These are phyloP conservation scores for Vespertilio murinus DNA, from an alignment of 2,797 vertebrate species.

Conservation along the genomic window DNA sequence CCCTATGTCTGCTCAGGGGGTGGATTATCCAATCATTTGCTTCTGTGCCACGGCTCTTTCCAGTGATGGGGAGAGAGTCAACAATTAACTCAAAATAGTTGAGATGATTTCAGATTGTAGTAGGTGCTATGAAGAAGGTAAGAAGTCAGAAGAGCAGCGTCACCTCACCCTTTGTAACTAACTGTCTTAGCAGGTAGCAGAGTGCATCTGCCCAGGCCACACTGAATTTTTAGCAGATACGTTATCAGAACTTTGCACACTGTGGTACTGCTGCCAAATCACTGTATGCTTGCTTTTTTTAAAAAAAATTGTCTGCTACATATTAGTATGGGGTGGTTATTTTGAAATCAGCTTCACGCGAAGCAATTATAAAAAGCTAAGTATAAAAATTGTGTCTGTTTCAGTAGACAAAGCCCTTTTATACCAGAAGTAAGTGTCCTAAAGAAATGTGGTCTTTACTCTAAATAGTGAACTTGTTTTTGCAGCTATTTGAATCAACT, in stretches of 20 bases:
- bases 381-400: background rate
- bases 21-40: background rate
- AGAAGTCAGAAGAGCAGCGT: background rate
- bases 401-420: background rate
- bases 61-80: background rate
- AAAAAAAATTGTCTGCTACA: background rate
- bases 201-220: background rate
- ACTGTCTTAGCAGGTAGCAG: background rate
- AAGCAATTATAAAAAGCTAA: constrained; percentile 28
- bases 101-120: background rate
- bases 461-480: background rate
- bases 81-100: background rate
- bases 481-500: background rate
- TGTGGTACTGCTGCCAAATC: constrained; percentile 26
- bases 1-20: background rate
- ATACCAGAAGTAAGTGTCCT: background rate
- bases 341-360: constrained; percentile 48
- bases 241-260: background rate
- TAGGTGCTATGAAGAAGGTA: background rate
- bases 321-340: constrained; percentile 34
- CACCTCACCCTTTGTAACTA: background rate
- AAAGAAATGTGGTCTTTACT: background rate
- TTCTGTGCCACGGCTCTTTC: background rate
- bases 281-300: background rate
- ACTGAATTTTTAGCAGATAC: background rate